Base-by-base conservation (phyloP, 2,888 invertebrate species). In the Melanotus villosus region DNA sequence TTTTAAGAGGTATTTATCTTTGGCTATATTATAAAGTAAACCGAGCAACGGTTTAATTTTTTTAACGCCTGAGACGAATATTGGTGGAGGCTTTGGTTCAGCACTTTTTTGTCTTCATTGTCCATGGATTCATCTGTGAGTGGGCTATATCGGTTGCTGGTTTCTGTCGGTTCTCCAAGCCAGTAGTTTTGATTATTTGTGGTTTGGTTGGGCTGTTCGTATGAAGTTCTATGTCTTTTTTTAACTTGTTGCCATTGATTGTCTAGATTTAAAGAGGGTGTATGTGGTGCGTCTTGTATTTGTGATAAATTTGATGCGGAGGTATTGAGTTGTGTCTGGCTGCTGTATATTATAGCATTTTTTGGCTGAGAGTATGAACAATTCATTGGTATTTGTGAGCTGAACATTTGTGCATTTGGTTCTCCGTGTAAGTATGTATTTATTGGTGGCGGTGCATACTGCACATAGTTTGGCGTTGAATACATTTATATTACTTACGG, bases 11-110 rank as follows among this genome's bases (percentile, higher is more conserved):
- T 26, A 26, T 26, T 26, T 50, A 23, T 19, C 3, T 50, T 50
- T 50, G 21, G 50, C 50, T 23, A 50, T 23, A 12, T 50, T n/a
- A n/a, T 50, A 21, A 34, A 56, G 56, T n/a, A 56, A 14, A 56
- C 14, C 34, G 18, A 56, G 36, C 56, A 23, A 16, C 18, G 36
- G 56, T 34, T 56, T 56, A 12, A 56, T 56, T 32, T 34, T 12
- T 56, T 56, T 56, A 56, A 56, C 56, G n/a, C 32, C 56, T 14
- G 36, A 56, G 19, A 56, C 56, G 56, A 56, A 56, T 56, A 56
- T 10, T 38, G 12, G 38, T 38, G 14, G 38, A 38, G 38, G 38
- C 38, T 14, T 38, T 38, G 38, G 38, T 56, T 56, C 56, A 34
- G 56, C n/a, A 18, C 56, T 56, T 56, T 56, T 56, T 56, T 56